These are phyloP conservation scores for Mythimna impura DNA, from an alignment of 2,888 invertebrate genomes.

Conservation along the genomic window DNA sequence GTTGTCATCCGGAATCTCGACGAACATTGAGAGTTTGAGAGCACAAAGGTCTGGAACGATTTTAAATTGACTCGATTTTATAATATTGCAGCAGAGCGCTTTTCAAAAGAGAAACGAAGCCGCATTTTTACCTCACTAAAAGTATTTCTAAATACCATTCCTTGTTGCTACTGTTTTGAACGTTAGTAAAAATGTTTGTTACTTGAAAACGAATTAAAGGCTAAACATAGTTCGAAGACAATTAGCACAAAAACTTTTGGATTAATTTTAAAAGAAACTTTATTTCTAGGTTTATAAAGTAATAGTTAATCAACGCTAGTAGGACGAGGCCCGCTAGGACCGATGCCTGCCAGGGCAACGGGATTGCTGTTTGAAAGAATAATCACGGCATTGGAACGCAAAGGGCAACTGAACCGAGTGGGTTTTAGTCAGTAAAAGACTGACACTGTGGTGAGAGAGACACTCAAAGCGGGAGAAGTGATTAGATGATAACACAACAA, in stretches of 20 bases:
- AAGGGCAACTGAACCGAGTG: too few species aligned
- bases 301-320: not conserved
- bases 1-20: conserved; percentile 49
- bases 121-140: not conserved
- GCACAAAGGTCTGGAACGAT: conserved; percentile 14
- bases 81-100: conserved; percentile 5
- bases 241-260: too few species aligned
- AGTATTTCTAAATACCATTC: not conserved
- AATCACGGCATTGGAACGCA: too few species aligned
- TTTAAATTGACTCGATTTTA: conserved; percentile 12
- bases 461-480: too few species aligned
- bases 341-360: too few species aligned
- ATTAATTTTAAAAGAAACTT: too few species aligned
- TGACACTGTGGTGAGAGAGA: too few species aligned
- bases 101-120: not conserved
- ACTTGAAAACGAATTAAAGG: too few species aligned
- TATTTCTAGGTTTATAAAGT: not conserved
- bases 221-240: not conserved
- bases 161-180: conserved; percentile 1
- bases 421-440: too few species aligned
- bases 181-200: not conserved
- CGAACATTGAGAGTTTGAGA: conserved; percentile 32
- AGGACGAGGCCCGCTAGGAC: too few species aligned
- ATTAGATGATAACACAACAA: not conserved
- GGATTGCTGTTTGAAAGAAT: too few species aligned